Evolutionary conservation across 2,113 vertebrate genomes (phyloP).

Genomic region (Struthio camelus): DNA sequence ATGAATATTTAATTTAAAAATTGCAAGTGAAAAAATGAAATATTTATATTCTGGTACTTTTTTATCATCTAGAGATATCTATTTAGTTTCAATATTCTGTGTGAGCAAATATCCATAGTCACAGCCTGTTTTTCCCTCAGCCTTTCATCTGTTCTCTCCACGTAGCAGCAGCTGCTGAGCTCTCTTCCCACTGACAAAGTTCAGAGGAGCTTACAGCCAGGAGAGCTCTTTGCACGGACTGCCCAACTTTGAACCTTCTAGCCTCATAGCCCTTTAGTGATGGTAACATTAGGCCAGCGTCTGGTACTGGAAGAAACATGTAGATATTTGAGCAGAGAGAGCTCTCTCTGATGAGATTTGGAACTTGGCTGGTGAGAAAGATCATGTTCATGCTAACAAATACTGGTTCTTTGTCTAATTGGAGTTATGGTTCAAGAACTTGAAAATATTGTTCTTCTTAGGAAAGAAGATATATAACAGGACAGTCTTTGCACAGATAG

Average conservation of each 20-base stretch:
- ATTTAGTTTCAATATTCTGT: not conserved
- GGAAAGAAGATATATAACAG: not conserved
- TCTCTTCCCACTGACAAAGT: not conserved
- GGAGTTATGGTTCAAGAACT: not conserved
- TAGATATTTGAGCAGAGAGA: not conserved
- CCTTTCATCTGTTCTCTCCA: not conserved
- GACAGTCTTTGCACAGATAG: not conserved
- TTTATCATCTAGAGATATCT: not conserved
- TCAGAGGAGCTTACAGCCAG: not conserved
- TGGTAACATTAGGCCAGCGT: not conserved
- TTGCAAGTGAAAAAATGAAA: not conserved
- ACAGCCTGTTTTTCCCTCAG: not conserved
- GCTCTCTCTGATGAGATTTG: not conserved
- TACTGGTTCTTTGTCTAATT: not conserved
- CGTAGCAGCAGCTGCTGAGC: not conserved
- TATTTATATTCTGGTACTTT: not conserved
- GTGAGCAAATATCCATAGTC: not conserved
- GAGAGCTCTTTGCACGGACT: not conserved
- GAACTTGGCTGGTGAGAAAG: not conserved
- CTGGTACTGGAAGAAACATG: not conserved
- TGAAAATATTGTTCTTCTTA: not conserved
- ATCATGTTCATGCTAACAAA: not conserved
- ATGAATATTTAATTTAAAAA: not conserved
- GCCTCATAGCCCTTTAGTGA: not conserved
- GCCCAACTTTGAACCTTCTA: not conserved